Base-by-base conservation (phyloP, 2,113 vertebrate species). In the Chascanopsetta lugubris region DNA sequence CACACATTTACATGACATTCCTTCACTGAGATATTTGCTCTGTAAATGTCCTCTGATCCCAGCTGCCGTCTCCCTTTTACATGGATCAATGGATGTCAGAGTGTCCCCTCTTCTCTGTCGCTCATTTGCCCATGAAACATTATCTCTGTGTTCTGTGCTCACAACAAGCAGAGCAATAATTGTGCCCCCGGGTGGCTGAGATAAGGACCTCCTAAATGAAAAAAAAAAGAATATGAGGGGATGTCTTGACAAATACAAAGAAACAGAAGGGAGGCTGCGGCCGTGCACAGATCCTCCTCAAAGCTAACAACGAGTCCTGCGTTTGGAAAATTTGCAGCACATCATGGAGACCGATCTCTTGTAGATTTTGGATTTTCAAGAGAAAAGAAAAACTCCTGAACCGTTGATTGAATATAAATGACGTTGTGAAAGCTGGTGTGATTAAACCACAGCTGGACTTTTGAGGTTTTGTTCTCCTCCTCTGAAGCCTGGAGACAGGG, bases 121-220 rank as follows among this genome's bases (percentile, higher is more conserved):
- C 65, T 77, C 72, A 72, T 82, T 86, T 80, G 12, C 55, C 63
- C 59, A 34, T 77, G 66, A 84, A 79, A 84, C 64, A 77, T 80
- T 74, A 80, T 83, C 77, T 75, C 70, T 40, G 55, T 74, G 49
- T 58, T 64, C 49, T 58, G 30, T 38, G 29, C 68, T 62, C 61
- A 61, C 58, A 65, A 80, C 73, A 62, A 80, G 73, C 78, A 6
- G 51, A 11, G 42, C 50, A 72, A 72, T 83, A 73, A 83, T 72
- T 68, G 64, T 21, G 21, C 76, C 83, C 48, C 38, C 51, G 53
- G 83, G 69, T 68, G 49, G 38, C 62, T 80, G 42, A 4, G 64
- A 89, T 69, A 73, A 73, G 56, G 53, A 56, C 53, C 51, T 65
- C 30, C 21, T 38, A 40, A 80, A 51, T 22, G 63, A 61, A 58